Percentiles rank a stretch among this genome's conserved stretches.
Evolutionary conservation across 2,797 vertebrate genomes (phyloP).

Genomic region (Xenops minutus): DNA sequence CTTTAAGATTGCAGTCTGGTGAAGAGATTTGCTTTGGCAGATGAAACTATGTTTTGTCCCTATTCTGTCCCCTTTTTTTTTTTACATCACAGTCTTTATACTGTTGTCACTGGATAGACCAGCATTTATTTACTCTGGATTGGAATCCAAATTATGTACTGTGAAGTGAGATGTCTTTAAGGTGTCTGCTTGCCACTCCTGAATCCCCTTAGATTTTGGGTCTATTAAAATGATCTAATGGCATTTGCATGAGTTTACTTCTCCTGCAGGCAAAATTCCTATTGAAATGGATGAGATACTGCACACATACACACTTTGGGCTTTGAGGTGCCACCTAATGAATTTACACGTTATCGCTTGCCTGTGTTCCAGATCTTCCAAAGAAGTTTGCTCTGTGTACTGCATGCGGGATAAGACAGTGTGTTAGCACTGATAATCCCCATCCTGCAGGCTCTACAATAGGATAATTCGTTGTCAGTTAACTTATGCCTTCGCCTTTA

Average conservation of each 20-base stretch:
- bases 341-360: not conserved
- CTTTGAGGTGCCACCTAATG: not conserved
- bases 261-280: not conserved
- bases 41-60: not conserved
- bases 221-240: not conserved
- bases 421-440: not conserved
- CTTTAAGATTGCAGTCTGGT: not conserved
- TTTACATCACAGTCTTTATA: not conserved
- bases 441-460: not conserved
- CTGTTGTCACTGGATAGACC: not conserved
- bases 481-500: not conserved
- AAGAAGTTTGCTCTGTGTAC: not conserved
- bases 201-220: not conserved
- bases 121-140: not conserved
- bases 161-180: not conserved
- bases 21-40: constrained; percentile 10
- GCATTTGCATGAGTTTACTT: not conserved
- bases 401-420: not conserved
- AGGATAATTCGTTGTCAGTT: constrained; percentile 3
- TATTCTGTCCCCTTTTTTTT: not conserved
- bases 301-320: not conserved
- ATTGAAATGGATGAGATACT: not conserved
- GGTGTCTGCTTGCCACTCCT: not conserved
- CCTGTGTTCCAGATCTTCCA: not conserved
- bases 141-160: not conserved